Base-by-base conservation (phyloP, 1,140 invertebrate species). In the Anastrepha obliqua region DNA sequence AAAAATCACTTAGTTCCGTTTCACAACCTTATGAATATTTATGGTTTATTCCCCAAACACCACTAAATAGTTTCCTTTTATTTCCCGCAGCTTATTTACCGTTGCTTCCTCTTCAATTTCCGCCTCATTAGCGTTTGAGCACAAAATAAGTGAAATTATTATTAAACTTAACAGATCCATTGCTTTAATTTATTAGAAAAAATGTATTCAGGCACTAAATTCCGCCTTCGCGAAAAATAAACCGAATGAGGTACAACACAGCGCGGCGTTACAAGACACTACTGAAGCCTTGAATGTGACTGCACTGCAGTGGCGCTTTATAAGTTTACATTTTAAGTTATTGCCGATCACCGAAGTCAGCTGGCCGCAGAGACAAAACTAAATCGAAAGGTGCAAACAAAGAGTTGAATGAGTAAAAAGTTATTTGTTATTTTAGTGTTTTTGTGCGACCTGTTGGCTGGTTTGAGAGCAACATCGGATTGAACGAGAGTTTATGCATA, bases 291-390 rank as follows among this genome's bases (percentile, higher is more conserved):
- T 81, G 74, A 47, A 17, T 20, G 0, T 9, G 11, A n/a, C 42
- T 81, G 47, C n/a, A n/a, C 42, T 81, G 47, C n/a, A 8, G 13
- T 8, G 74, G 20, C 74, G 44, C n/a, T 81, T 74, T 81, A 81
- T 81, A 81, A 55, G 20, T 17, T 51, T 55, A 11, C 42, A 74
- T 74, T 58, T 7, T 58, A 67, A 67, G 29, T 42, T 15, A 47
- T 74, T 74, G 67, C 39, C 74, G 20, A 81, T 29, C 74, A 20
- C 44, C 74, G 9, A 81, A 58, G 17, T 74, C 67, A 74, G 67
- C 42, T 74, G 67, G 15, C 20, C 44, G 17, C 47, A 13, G 47
- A 55, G 47, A 67, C 6, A 8, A 62, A 62, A 47, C 42, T 47
- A n/a, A 51, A 55, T 81, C 47, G 74, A 55, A n/a, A 11, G 74